Percentiles rank a stretch among this genome's conserved stretches.
Conservation (phyloP, 2,113 vertebrate genomes). For the Myrmophylax atrothorax region DNA sequence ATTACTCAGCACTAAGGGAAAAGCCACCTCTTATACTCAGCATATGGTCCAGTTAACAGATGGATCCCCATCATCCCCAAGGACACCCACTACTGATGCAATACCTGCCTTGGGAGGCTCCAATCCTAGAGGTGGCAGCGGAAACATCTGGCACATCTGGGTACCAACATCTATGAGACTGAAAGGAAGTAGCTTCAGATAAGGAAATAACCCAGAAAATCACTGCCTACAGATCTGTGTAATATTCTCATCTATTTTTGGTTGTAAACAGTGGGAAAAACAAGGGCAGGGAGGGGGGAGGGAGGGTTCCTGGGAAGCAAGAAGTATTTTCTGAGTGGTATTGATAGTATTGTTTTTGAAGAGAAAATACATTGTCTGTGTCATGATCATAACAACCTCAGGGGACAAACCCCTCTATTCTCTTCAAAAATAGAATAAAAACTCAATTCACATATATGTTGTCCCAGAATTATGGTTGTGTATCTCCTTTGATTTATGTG, state of each 20-base stretch:
- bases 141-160: neutral
- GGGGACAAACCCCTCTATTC: neutral
- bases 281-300: neutral
- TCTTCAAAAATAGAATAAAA: neutral
- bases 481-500: neutral
- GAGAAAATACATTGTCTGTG: neutral
- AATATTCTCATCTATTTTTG: neutral
- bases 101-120: neutral
- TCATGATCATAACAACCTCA: neutral
- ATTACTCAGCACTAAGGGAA: neutral
- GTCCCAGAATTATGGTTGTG: neutral
- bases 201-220: constrained; percentile 7
- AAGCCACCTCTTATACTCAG: neutral
- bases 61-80: neutral
- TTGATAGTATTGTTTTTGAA: neutral
- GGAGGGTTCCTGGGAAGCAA: neutral
- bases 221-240: neutral
- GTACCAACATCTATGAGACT: neutral
- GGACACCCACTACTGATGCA: neutral
- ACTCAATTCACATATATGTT: accelerated
- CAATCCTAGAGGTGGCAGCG: neutral
- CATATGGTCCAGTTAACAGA: neutral
- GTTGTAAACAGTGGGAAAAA: neutral
- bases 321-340: neutral
- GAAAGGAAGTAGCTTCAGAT: neutral